Conservation (phyloP, 2,888 invertebrate species). For the Rhamphomyia laevipes region DNA sequence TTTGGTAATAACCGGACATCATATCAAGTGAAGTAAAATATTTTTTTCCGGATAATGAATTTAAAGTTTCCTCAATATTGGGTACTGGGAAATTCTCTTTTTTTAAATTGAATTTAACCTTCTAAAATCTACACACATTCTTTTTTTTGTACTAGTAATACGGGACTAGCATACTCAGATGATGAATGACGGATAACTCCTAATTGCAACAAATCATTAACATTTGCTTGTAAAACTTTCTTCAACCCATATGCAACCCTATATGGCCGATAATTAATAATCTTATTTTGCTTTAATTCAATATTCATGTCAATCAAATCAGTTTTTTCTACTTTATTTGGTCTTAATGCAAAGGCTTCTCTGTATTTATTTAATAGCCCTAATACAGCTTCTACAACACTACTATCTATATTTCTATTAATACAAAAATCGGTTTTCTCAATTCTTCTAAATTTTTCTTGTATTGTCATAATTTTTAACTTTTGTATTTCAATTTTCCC, state of each 20-base stretch:
- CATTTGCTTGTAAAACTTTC: background rate
- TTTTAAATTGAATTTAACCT: too few species aligned
- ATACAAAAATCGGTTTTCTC: too few species aligned
- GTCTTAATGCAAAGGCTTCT: background rate
- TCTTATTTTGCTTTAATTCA: background rate
- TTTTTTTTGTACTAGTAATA: conserved; percentile 20
- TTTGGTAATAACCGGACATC: conserved; percentile 8
- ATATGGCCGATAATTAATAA: background rate
- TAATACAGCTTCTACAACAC: background rate
- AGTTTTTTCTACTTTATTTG: background rate
- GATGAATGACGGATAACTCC: conserved; percentile 22
- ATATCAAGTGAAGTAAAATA: conserved; percentile 9
- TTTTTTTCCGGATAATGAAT: conserved; percentile 2
- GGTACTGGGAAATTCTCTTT: conserved; percentile 16
- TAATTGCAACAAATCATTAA: conserved; percentile 11
- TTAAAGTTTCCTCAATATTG: too few species aligned
- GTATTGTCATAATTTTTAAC: too few species aligned
- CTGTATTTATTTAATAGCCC: background rate
- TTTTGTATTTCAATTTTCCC: too few species aligned
- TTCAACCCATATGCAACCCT: background rate
- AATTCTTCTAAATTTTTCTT: too few species aligned
- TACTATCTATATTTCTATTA: too few species aligned
- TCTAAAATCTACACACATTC: conserved; percentile 21
- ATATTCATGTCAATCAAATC: background rate
- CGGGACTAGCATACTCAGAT: conserved; percentile 23